These are phyloP conservation scores for Hymenochirus boettgeri DNA, from an alignment of 2,113 vertebrate genomes.

Conservation along the genomic window DNA sequence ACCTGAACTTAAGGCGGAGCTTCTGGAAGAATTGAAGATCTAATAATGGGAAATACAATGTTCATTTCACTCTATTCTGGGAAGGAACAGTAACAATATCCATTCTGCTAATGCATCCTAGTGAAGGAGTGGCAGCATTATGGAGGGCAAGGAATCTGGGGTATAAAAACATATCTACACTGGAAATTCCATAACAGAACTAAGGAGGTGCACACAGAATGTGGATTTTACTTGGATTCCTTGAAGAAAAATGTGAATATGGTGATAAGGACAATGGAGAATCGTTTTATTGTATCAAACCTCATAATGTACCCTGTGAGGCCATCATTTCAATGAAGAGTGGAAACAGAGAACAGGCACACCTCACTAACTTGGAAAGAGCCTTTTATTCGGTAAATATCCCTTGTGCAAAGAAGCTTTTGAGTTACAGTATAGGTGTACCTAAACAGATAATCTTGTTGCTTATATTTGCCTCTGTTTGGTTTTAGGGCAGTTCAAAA, in stretches of 20 bases:
- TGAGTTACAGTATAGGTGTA: no score
- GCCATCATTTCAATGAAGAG: neutral
- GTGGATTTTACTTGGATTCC: constrained; percentile 13
- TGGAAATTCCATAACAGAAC: neutral
- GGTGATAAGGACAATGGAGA: constrained; percentile 43
- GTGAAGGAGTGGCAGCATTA: constrained; percentile 47
- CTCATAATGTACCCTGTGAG: neutral
- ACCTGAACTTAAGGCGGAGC: constrained; percentile 40
- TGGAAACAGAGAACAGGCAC: neutral
- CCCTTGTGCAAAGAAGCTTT: no score
- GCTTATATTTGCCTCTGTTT: no score
- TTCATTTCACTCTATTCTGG: constrained; percentile 53
- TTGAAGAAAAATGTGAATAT: constrained; percentile 42
- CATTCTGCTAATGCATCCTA: constrained; percentile 51
- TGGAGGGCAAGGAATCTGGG: constrained; percentile 48
- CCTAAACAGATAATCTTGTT: no score
- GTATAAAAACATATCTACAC: constrained; percentile 19
- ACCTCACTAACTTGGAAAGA: constrained; percentile 18
- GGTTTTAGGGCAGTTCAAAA: no score
- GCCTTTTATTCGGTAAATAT: constrained; percentile 14
- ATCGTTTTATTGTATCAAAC: constrained; percentile 44
- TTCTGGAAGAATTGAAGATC: constrained; percentile 45
- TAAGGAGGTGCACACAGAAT: neutral
- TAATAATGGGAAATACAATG: constrained; percentile 49
- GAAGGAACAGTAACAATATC: constrained; percentile 48